Base-by-base conservation (phyloP, 2,113 vertebrate genomes). In the Centropristis striata region DNA sequence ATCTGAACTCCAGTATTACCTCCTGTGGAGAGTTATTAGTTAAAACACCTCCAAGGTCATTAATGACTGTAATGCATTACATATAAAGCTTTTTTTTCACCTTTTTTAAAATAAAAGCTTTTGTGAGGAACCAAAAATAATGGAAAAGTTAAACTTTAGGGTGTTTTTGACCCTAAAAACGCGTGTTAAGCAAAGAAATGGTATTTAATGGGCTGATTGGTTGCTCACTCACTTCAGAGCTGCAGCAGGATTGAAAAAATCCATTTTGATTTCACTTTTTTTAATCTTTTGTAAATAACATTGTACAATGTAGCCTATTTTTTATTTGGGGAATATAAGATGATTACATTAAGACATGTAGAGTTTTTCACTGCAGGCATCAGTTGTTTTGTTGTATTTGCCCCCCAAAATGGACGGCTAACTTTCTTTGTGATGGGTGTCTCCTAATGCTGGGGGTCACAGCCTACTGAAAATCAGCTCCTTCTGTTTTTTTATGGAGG, bases 21-120 rank as follows among this genome's bases (percentile, higher is more conserved):
- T 95, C 94, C 92, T 91, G 86, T 92, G 92, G 93, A 94, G 93
- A 88, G 75, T 84, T 76, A 57, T 66, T 80, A 28, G 53, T 89
- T 82, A 44, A 83, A 88, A 83, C 44, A 49, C 78, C 90, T 80
- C 82, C 70, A 75, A 65, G 84, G 92, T 91, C 87, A 59, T 78
- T 73, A 36, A 23, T 71, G 91, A 91, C 88, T 73, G 20, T 75
- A 71, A 79, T 50, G 71, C 81, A 89, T 92, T 86, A 63, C 59
- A 81, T 77, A 67, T 76, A 39, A 80, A 81, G 82, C 71, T 88
- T 88, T 72, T 79, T 81, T 81, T 84, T 61, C 72, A 75, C n/a
- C 6, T 78, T 71, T 60, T 77, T 71, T 74, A 23, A 36, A 84
- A 78, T 54, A 53, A 67, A 79, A 63, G 74, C 63, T 68, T 82